Evolutionary conservation across 2,797 vertebrate species (phyloP), one percentile per base, ranked within the genome.

Genomic region (Crenuchus spilurus): DNA sequence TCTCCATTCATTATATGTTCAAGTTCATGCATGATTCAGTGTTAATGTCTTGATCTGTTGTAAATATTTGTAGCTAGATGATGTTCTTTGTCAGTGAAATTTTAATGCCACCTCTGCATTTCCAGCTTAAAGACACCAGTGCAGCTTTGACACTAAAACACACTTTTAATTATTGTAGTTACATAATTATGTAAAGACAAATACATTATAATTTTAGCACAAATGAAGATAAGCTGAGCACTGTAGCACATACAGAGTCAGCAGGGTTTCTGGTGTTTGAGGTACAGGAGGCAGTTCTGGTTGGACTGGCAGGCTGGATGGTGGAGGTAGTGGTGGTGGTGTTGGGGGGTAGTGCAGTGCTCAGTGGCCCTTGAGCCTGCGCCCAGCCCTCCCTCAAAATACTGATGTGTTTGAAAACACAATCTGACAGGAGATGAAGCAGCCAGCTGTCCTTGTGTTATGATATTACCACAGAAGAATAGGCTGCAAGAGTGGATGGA

Each of bases 371-470:
- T 75, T 81, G 77, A 80, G 87, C 85, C 82, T 81, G 58, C 81
- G 76, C 82, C 80, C 77, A 80, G 84, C 31, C 35, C 48, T 6
- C 42, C 81, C 74, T 80, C 77, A 76, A 74, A 76, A 83, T 85
- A 87, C 75, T 84, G 85, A 88, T 87, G 87, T 75, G 71, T 69
- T 70, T 71, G 72, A 83, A 86, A 83, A 87, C 76, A 77, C 54
- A 69, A 86, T 80, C 75, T 11, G 84, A 90, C 86, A 84, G 76
- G 82, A 88, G 84, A 87, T 84, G 82, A 88, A 87, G 75, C 73
- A 70, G 84, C 86, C 88, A 91, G 87, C 88, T 92, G 90, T 87
- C 83, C 80, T 84, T 74, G 80, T 85, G 67, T 68, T 72, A 70
- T 82, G 83, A 80, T 84, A 85, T 85, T 82, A 84, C 79, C 81